Conservation (phyloP, 2,113 vertebrate genomes). For the Acrocephalus kingi region DNA sequence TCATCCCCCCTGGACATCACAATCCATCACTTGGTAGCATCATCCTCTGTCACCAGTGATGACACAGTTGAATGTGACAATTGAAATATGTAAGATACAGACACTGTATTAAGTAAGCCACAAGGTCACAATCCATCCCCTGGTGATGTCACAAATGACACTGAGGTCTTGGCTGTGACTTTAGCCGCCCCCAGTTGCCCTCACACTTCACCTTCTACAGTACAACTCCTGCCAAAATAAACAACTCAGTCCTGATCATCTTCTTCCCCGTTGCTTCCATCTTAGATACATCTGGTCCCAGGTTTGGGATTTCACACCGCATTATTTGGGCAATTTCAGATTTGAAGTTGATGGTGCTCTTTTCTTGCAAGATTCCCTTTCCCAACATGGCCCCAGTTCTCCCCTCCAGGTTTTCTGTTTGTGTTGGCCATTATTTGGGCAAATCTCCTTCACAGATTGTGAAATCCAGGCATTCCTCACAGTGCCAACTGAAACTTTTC, state of each 20-base stretch:
- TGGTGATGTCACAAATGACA: background rate
- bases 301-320: background rate
- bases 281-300: background rate
- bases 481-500: background rate
- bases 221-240: background rate
- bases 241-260: background rate
- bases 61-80: background rate
- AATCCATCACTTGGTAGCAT: background rate
- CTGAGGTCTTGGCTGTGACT: background rate
- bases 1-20: background rate
- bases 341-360: background rate
- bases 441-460: background rate
- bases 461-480: background rate
- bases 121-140: background rate
- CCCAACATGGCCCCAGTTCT: fast-evolving
- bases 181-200: background rate
- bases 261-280: background rate
- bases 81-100: background rate
- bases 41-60: background rate
- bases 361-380: background rate
- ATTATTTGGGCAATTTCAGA: background rate
- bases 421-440: background rate
- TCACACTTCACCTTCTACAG: background rate
- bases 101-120: too few relatives aligned
- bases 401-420: background rate